Evolutionary conservation across 2,113 vertebrate species (phyloP).

Genomic region (Archilochus colubris): DNA sequence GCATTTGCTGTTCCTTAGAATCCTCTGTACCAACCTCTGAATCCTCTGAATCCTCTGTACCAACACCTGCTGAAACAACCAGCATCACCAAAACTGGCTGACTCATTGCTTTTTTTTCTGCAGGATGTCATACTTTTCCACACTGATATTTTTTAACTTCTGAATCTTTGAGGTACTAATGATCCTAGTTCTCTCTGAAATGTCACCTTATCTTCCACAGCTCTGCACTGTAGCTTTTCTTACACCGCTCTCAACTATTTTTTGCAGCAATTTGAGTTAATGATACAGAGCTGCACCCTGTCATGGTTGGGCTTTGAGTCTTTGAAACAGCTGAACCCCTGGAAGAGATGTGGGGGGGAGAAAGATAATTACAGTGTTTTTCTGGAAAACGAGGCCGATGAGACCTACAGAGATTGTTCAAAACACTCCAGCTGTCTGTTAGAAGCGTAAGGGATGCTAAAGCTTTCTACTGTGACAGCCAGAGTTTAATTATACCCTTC

Average conservation of each 20-base stretch:
- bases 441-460: background rate
- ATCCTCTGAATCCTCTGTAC: background rate
- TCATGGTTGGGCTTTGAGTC: background rate
- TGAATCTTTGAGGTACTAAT: background rate
- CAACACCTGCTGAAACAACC: background rate
- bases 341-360: background rate
- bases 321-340: background rate
- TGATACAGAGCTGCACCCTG: background rate
- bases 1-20: background rate
- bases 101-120: background rate
- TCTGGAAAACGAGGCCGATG: background rate
- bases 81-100: background rate
- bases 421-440: background rate
- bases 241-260: background rate
- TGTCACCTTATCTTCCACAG: background rate
- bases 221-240: background rate
- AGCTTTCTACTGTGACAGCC: background rate
- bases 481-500: background rate
- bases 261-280: background rate
- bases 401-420: background rate
- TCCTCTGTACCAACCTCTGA: background rate
- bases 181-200: background rate
- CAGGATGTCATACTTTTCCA: background rate
- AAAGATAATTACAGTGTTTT: background rate
- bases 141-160: background rate